Evolutionary conservation across 2,888 invertebrate species (phyloP).

Genomic region (Tetranychus truncatus): DNA sequence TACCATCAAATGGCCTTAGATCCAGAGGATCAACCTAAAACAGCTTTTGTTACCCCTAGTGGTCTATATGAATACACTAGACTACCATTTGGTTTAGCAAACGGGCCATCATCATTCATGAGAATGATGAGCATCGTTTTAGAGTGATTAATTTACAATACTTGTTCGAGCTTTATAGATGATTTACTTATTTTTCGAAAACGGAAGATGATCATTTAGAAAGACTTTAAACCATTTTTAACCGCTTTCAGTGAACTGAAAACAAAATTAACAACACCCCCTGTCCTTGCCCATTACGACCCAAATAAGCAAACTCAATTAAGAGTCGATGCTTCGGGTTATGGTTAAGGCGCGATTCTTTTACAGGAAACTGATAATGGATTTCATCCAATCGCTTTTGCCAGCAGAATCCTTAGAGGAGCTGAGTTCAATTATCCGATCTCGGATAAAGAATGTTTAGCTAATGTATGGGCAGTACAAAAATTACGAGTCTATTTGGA

Average conservation of each 20-base stretch:
- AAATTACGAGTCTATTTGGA: no score
- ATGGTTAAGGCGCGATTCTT: conserved; percentile 20
- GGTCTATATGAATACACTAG: conserved; percentile 24
- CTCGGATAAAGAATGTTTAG: no score
- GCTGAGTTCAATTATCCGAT: no score
- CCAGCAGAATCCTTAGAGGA: no score
- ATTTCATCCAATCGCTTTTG: no score
- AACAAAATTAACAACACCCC: conserved; percentile 17
- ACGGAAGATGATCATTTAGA: conserved; percentile 23
- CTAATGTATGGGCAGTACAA: no score
- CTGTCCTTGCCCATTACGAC: conserved; percentile 18
- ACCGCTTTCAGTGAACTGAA: conserved; percentile 16
- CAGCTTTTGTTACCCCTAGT: conserved; percentile 26
- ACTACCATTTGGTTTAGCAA: conserved; percentile 26
- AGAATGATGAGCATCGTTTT: conserved; percentile 25
- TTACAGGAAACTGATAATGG: conserved; percentile 13
- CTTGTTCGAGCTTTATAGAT: conserved; percentile 25
- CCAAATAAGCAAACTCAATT: conserved; percentile 12
- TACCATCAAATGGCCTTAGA: conserved; percentile 27
- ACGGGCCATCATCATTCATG: conserved; percentile 26
- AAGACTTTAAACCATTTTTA: conserved; percentile 24
- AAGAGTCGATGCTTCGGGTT: conserved; percentile 19
- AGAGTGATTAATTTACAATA: conserved; percentile 24
- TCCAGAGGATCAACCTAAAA: conserved; percentile 24
- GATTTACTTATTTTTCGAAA: conserved; percentile 25